These are phyloP conservation scores for Drosophila percnosoma DNA, from an alignment of 2,888 invertebrate species.

Conservation along the genomic window DNA sequence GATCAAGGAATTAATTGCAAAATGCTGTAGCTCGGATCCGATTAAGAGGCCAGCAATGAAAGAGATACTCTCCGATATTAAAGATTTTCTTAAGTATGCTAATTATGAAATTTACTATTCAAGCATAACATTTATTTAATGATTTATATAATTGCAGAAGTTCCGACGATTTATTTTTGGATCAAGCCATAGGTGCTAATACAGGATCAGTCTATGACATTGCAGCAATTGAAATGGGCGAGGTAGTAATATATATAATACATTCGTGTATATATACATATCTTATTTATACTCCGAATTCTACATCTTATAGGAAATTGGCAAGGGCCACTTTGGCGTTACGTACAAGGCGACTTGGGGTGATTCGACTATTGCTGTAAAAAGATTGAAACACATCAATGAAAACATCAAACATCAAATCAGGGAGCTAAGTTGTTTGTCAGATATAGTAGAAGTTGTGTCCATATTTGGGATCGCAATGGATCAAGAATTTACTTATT, in stretches of 20 bases:
- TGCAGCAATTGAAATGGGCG: neutral
- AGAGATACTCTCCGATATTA: neutral
- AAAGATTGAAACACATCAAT: neutral
- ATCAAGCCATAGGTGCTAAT: neutral
- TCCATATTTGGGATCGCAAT: neutral
- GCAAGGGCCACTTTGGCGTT: neutral
- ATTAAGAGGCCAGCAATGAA: neutral
- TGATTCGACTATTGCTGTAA: neutral
- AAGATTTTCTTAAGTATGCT: neutral
- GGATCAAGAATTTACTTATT: neutral
- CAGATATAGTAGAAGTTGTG: neutral
- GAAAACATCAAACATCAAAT: neutral
- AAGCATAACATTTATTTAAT: neutral
- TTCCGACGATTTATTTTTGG: neutral
- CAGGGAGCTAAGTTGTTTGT: neutral
- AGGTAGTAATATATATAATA: neutral
- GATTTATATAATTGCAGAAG: neutral
- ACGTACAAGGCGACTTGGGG: neutral
- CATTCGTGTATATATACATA: neutral
- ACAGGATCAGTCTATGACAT: neutral
- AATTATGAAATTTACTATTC: too few species aligned
- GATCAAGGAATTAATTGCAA: neutral
- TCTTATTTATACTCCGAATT: neutral
- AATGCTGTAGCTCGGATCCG: neutral
- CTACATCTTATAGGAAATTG: slow-evolving; percentile 1